Conservation (phyloP, 2,888 invertebrate genomes). For the Pristionchus maxplancki region DNA sequence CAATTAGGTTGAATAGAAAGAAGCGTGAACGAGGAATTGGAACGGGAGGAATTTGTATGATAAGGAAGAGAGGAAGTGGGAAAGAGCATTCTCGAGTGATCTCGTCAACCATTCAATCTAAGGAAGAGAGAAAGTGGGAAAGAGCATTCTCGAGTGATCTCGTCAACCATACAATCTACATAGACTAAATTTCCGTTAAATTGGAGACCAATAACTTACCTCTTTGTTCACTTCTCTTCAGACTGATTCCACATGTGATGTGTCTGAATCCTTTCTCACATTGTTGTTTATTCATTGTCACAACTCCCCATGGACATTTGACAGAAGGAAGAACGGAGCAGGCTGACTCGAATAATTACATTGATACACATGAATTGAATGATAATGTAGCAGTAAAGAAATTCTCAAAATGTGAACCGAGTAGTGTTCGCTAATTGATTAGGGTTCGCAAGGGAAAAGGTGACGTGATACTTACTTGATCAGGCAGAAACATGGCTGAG, state of each 20-base stretch:
- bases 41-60: neutral
- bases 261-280: constrained; percentile 32
- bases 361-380: neutral
- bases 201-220: neutral
- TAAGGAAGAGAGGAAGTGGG: neutral
- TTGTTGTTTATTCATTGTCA: constrained; percentile 2
- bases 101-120: no score
- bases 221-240: neutral
- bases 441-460: neutral
- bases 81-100: neutral
- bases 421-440: constrained; percentile 27
- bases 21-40: constrained; percentile 9
- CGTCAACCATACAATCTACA: no score
- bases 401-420: neutral
- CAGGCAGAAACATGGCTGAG: neutral
- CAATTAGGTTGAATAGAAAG: constrained; percentile 39
- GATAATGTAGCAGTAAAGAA: neutral
- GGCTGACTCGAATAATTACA: constrained; percentile 26
- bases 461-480: constrained; percentile 16
- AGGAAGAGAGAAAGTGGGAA: no score
- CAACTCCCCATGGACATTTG: constrained; percentile 31
- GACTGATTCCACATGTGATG: constrained; percentile 17
- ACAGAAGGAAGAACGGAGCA: constrained; percentile 8
- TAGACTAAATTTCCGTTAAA: no score
- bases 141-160: no score